These are phyloP conservation scores for Arnoldichthys spilopterus DNA, from an alignment of 2,797 vertebrate genomes.

Conservation along the genomic window DNA sequence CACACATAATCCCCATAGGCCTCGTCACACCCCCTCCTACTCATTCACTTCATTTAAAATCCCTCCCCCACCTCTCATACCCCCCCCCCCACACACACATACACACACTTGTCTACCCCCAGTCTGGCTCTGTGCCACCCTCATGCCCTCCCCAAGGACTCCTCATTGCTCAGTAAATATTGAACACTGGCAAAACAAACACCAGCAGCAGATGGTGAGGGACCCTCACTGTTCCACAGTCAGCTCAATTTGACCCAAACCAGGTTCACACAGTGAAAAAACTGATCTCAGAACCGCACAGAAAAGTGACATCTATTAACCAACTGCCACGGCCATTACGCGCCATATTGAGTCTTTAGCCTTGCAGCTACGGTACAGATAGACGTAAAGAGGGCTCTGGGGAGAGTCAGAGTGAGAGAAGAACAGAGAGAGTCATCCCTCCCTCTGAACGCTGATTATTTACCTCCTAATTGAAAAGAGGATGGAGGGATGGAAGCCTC, in stretches of 20 bases:
- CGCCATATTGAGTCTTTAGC: conserved; percentile 57
- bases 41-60: conserved; percentile 63
- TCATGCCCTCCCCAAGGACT: conserved; percentile 79
- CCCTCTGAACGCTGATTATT: conserved; percentile 77
- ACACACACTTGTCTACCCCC: conserved; percentile 78
- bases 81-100: conserved; percentile 74
- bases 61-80: conserved; percentile 60
- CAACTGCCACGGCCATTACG: conserved; percentile 54
- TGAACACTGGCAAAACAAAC: conserved; percentile 92
- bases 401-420: conserved; percentile 66
- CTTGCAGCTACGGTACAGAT: conserved; percentile 41
- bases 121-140: conserved; percentile 83
- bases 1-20: conserved; percentile 68
- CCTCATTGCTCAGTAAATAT: conserved; percentile 93
- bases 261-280: not conserved
- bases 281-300: conserved; percentile 44
- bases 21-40: conserved; percentile 74
- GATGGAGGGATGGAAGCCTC: conserved; percentile 77
- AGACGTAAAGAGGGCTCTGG: conserved; percentile 57
- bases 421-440: conserved; percentile 75
- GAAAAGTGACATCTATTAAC: conserved; percentile 32
- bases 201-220: conserved; percentile 90
- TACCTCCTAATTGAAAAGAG: conserved; percentile 92
- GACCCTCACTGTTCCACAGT: conserved; percentile 71
- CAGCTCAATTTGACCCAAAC: conserved; percentile 42